Base-by-base conservation (phyloP, 2,888 invertebrate genomes). In the Lochmaea capreae region DNA sequence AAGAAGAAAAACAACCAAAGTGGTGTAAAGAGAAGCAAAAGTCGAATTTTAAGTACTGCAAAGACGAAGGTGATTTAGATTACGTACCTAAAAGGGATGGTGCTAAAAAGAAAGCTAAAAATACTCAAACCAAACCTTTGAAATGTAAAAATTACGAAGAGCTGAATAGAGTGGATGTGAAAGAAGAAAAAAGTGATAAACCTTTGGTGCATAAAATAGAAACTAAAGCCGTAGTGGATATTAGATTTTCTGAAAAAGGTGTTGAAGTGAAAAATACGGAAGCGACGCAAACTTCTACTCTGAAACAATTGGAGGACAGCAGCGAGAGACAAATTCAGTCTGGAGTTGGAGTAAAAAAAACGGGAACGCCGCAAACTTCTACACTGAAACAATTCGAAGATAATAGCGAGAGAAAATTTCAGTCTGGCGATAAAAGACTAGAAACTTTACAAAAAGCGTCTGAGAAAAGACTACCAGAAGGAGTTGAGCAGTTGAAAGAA, bases 41-140 rank as follows among this genome's bases (percentile, higher is more conserved):
- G 11, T 22, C 26, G 8, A 18, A 57, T 57, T 57, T 18, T 22
- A 58, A 22, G 9, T 22, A 58, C 18, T 18, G 5, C 14, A 58
- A 22, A 26, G 58, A 26, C n/a, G 26, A 33, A 22, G 43, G 10
- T 16, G 62, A 63, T 16, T 18, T 63, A 2, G 62, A 63, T 10
- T 63, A 43, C 43, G 11, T 63, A 9, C 62, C 62, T 12, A 63
- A 63, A 63, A 63, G n/a, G 16, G 62, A 63, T 6, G n/a, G 39
- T 33, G 6, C 33, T 10, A 63, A 63, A 63, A 39, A 43, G 5
- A 43, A 63, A 63, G n/a, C 42, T 10, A 63, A 63, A 63, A 39
- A 43, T 43, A 42, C 62, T 18, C 42, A 42, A 63, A 63, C 62
- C 4, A 42, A 42, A 10, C 14, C 46, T 14, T 12, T 46, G 14